phyloP scores from a whole-genome alignment of 2,113 vertebrate species.

The Brachirus orientalis region DNA sequence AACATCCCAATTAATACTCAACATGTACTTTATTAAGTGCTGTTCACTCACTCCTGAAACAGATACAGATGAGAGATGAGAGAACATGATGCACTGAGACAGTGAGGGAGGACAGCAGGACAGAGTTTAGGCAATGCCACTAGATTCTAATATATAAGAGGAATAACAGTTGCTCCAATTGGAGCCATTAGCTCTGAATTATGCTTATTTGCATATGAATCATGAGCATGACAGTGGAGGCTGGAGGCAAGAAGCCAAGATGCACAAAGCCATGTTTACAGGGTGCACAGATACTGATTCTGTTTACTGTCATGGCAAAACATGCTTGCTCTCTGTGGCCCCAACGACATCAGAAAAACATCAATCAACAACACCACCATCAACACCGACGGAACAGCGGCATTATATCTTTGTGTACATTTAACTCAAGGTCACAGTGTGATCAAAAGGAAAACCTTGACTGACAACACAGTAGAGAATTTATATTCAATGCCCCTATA shows the following conservation, averaged over 20 bases:
- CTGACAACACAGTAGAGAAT: constrained; percentile 9
- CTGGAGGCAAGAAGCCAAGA: constrained; percentile 67
- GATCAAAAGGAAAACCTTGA: constrained; percentile 11
- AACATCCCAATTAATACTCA: constrained; percentile 13
- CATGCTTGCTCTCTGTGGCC: constrained; percentile 26
- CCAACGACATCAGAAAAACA: constrained; percentile 5
- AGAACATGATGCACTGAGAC: constrained; percentile 6
- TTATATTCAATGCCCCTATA: background rate
- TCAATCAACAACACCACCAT: constrained; percentile 13
- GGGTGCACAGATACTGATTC: constrained; percentile 42
- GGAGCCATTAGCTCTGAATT: constrained; percentile 53
- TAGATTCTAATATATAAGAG: constrained; percentile 43
- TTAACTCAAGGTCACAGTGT: constrained; percentile 48
- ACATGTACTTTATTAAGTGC: constrained; percentile 34
- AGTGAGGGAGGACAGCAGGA: background rate
- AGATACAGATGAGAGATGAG: constrained; percentile 1
- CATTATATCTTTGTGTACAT: constrained; percentile 1
- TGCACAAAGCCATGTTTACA: constrained; percentile 62
- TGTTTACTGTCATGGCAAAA: constrained; percentile 55
- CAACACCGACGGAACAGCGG: background rate
- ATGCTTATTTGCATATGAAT: constrained; percentile 75
- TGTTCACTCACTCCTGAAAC: constrained; percentile 20
- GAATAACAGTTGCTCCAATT: constrained; percentile 46
- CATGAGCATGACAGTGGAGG: constrained; percentile 63
- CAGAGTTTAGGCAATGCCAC: constrained; percentile 37